These are phyloP conservation scores for Polydrusus cervinus DNA, from an alignment of 2,888 invertebrate species.

Conservation along the genomic window DNA sequence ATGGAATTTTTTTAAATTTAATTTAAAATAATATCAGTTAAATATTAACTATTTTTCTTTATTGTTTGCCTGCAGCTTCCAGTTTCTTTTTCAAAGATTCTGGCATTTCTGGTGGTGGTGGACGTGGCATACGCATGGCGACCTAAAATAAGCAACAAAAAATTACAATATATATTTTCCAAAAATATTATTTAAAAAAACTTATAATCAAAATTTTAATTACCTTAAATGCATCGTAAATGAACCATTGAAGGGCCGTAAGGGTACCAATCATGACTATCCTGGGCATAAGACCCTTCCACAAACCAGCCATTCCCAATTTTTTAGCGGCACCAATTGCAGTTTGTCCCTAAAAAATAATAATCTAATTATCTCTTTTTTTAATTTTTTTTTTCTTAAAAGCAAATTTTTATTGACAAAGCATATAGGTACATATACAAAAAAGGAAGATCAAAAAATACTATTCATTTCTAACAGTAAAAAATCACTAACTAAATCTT, in stretches of 20 bases:
- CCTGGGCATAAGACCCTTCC: conserved; percentile 94
- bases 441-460: too few relatives aligned
- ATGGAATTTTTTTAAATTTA: conserved; percentile 15
- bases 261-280: conserved; percentile 98
- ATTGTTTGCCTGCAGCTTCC: conserved; percentile 65
- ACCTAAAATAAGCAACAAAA: conserved; percentile 71
- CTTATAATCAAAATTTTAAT: too few relatives aligned
- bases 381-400: too few relatives aligned
- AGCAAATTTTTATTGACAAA: too few relatives aligned
- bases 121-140: conserved; percentile 89
- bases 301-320: conserved; percentile 84
- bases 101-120: conserved; percentile 97
- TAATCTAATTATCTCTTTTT: not conserved
- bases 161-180: not conserved
- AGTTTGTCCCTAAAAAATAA: conserved; percentile 74
- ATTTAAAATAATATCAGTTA: conserved; percentile 31
- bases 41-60: conserved; percentile 31
- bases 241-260: conserved; percentile 97
- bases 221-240: conserved; percentile 89
- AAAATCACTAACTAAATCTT: too few relatives aligned
- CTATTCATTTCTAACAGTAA: too few relatives aligned
- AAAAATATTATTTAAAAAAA: too few relatives aligned
- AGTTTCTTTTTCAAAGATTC: conserved; percentile 88
- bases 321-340: conserved; percentile 84
- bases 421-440: too few relatives aligned